Evolutionary conservation across 2,113 vertebrate species (phyloP), one percentile per base, ranked within the genome.

Genomic region (Nothocercus julius): DNA sequence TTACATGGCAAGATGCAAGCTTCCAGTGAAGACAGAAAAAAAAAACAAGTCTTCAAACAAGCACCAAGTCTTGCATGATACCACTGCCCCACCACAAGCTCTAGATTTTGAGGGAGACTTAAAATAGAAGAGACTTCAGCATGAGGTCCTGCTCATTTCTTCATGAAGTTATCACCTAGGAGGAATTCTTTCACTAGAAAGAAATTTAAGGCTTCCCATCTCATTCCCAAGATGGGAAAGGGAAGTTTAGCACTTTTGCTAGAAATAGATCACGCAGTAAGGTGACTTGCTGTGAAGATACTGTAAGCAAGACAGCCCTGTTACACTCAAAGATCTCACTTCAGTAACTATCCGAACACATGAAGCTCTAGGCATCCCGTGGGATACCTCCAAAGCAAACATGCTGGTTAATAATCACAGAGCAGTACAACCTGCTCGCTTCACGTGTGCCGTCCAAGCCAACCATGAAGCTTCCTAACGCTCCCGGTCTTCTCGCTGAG

Each of bases 41-140:
- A 22, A 44, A 7, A 36, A n/a, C n/a, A 53, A 30, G 27, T 15
- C 59, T 72, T 17, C 4, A 2, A 36, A 45, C 10, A 56, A 58
- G 51, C 0, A 0, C 7, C 4, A 7, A 34, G 20, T 36, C 24
- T 67, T 47, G 32, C 6, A 2, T 13, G 40, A 73, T 54, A 61
- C 21, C 51, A 42, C 19, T 20, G 44, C 27, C 18, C 18, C 4
- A 10, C 18, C 59, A 16, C 8, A 73, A 61, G 8, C n/a, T 25
- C 9, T 21, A 51, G 22, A 45, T 53, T 81, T 42, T 19, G 6
- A 10, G 27, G 8, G 32, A 24, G 53, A 54, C 9, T 76, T 44
- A 58, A 74, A 47, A 13, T 8, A 1, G 13, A 53, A 19, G 14
- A 56, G 36, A 34, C 36, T 66, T 76, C 44, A 85, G 40, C 9